These are phyloP conservation scores for Etheostoma spectabile DNA, from an alignment of 2,113 vertebrate species.

Conservation along the genomic window DNA sequence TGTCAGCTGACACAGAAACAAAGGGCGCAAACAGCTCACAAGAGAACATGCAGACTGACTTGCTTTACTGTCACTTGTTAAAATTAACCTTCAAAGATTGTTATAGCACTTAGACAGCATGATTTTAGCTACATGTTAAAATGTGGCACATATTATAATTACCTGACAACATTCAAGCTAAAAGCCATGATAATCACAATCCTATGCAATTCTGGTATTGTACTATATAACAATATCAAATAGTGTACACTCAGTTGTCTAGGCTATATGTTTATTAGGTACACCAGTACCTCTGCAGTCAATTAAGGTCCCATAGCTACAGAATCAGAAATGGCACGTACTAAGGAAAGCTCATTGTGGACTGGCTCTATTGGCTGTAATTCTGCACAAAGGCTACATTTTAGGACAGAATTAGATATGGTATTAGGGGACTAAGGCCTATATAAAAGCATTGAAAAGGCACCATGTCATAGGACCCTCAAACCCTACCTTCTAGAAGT, in stretches of 20 bases:
- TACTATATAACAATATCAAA: background rate
- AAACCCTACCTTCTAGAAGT: background rate
- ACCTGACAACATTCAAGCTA: background rate
- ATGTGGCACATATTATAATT: background rate
- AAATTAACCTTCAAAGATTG: background rate
- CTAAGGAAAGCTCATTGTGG: no score
- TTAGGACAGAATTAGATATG: no score
- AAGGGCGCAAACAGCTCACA: slow-evolving; percentile 31
- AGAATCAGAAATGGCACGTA: no score
- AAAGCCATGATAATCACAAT: background rate
- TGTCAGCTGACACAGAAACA: slow-evolving; percentile 76
- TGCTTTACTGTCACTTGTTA: slow-evolving; percentile 24
- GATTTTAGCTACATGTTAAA: background rate
- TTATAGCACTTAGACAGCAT: background rate
- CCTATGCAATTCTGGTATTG: background rate
- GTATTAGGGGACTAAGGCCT: no score
- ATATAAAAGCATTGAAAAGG: no score
- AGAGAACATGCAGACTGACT: slow-evolving; percentile 8
- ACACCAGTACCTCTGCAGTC: no score
- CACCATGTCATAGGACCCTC: no score
- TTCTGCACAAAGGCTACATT: no score
- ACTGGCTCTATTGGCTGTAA: no score
- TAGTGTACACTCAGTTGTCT: background rate
- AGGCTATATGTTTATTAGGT: background rate
- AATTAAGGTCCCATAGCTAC: background rate